These are phyloP conservation scores for Argyrosomus regius DNA, from an alignment of 2,797 vertebrate genomes.

Conservation along the genomic window DNA sequence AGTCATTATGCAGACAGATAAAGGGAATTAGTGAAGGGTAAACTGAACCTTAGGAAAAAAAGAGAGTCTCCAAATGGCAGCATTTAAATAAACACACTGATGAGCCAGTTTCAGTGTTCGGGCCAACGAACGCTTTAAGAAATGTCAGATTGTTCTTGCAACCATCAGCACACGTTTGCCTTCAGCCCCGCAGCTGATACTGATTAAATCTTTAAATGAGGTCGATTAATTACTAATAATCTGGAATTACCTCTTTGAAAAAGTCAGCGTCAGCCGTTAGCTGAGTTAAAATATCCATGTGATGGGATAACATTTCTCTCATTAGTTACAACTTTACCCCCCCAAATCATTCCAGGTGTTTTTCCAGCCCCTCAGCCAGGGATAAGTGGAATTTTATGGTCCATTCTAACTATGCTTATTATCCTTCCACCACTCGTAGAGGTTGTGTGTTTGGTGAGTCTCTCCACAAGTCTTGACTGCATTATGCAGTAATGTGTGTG, in stretches of 20 bases:
- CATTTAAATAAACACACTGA: not conserved
- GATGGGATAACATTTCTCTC: slow-evolving; percentile 1
- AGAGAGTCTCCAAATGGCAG: not conserved
- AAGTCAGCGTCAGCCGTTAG: not conserved
- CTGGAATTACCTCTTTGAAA: not conserved
- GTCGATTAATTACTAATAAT: not conserved
- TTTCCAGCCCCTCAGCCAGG: slow-evolving; percentile 22
- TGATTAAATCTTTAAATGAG: not conserved
- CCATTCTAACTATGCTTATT: slow-evolving; percentile 20
- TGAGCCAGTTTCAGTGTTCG: not conserved
- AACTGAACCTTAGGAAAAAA: slow-evolving; percentile 1
- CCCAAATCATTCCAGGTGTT: slow-evolving; percentile 36
- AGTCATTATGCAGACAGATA: slow-evolving; percentile 13
- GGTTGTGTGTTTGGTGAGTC: slow-evolving; percentile 37
- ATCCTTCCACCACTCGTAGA: slow-evolving; percentile 18
- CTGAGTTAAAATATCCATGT: not conserved
- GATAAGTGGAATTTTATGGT: slow-evolving; percentile 47
- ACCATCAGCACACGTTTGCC: not conserved
- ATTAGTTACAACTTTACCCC: slow-evolving; percentile 1
- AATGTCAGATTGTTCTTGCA: not conserved
- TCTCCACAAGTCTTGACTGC: slow-evolving; percentile 42
- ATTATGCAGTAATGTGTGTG: slow-evolving; percentile 35
- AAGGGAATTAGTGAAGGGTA: not conserved
- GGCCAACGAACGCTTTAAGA: not conserved
- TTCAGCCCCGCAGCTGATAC: not conserved